Percentiles rank a stretch among this genome's conserved stretches.
These are phyloP conservation scores for Siphamia tubifer DNA, from an alignment of 2,113 vertebrate genomes.

Conservation along the genomic window DNA sequence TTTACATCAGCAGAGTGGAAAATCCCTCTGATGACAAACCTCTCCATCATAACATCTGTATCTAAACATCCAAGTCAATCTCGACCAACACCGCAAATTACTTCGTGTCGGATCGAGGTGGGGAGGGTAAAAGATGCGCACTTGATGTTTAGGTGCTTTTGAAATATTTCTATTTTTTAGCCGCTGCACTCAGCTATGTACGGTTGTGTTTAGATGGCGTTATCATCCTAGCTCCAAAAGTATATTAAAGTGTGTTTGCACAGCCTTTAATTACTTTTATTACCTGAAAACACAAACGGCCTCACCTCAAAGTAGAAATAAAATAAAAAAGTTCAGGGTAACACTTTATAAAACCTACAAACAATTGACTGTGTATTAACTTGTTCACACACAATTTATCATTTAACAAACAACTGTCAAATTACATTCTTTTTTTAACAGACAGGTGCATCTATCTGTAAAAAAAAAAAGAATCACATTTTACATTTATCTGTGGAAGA, in stretches of 20 bases:
- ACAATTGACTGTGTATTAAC: no score
- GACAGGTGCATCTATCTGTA: no score
- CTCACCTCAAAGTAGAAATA: background rate
- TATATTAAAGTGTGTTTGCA: background rate
- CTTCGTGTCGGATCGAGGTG: slow-evolving; percentile 32
- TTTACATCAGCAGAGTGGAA: slow-evolving; percentile 66
- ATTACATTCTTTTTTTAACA: no score
- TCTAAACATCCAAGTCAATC: slow-evolving; percentile 67
- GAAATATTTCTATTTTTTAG: slow-evolving; percentile 27
- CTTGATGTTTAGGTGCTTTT: slow-evolving; percentile 48
- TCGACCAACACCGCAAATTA: slow-evolving; percentile 49
- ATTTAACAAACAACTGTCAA: no score
- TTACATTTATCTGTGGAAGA: no score
- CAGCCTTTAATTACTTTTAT: background rate
- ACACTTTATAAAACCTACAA: no score
- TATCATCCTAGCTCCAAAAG: background rate
- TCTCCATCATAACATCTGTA: slow-evolving; percentile 72
- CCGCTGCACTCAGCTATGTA: accelerated
- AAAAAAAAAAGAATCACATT: no score
- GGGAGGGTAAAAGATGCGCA: slow-evolving; percentile 58
- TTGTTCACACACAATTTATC: no score
- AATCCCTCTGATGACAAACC: slow-evolving; percentile 72
- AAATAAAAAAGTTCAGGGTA: no score
- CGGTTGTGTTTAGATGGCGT: background rate
- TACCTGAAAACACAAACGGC: background rate